phyloP scores from a whole-genome alignment of 2,797 vertebrate genomes.

The Clarias laeviceps region DNA sequence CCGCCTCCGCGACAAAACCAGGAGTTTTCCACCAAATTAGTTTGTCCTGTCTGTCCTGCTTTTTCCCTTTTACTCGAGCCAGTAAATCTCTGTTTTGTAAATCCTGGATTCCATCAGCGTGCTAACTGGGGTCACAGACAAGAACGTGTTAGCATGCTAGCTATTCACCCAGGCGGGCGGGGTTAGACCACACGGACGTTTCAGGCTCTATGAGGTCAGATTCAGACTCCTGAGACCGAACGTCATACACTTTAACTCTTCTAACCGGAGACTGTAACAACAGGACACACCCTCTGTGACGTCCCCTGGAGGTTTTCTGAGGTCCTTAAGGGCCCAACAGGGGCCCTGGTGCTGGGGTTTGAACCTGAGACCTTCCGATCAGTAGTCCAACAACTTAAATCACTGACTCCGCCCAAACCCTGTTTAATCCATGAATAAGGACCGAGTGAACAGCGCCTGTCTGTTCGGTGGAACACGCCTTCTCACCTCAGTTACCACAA shows the following conservation, averaged over 20 bases:
- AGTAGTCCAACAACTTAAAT: too few species aligned
- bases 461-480: too few species aligned
- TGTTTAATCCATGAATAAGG: too few species aligned
- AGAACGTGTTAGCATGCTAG: neutral
- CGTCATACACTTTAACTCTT: neutral
- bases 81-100: slow-evolving; percentile 50
- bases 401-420: too few species aligned
- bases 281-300: too few species aligned
- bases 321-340: too few species aligned
- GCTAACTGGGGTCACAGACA: slow-evolving; percentile 48
- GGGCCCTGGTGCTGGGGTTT: too few species aligned
- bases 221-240: neutral
- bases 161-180: neutral
- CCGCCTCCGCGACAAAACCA: slow-evolving; percentile 50
- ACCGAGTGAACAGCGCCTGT: too few species aligned
- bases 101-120: slow-evolving; percentile 44
- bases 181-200: neutral
- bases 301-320: too few species aligned
- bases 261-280: neutral
- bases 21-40: slow-evolving; percentile 59
- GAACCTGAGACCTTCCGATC: too few species aligned
- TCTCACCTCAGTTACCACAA: too few species aligned
- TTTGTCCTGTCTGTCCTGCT: slow-evolving; percentile 36
- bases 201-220: neutral
- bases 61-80: slow-evolving; percentile 4